phyloP scores from a whole-genome alignment of 2,888 invertebrate species.

The Lamellibrachia satsuma region DNA sequence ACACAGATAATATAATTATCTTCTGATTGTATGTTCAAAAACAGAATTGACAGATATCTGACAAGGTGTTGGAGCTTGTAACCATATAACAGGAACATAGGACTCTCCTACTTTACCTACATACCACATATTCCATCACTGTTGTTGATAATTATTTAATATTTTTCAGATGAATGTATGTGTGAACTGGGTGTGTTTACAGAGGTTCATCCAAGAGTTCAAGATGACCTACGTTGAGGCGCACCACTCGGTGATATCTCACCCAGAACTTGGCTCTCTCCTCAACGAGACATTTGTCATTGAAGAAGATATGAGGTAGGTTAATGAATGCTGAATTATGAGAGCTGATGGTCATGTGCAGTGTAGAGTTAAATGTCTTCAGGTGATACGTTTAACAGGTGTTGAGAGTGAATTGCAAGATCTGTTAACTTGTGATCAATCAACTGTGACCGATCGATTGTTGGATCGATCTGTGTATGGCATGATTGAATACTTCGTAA shows the following conservation, averaged over 20 bases:
- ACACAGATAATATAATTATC: neutral
- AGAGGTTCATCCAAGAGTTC: slow-evolving; percentile 61
- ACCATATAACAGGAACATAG: neutral
- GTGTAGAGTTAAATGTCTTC: neutral
- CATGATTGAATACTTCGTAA: too few relatives aligned
- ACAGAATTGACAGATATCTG: neutral
- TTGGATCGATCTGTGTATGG: too few relatives aligned
- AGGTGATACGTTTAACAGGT: neutral
- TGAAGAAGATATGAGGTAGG: slow-evolving; percentile 41
- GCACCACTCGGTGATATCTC: slow-evolving; percentile 39
- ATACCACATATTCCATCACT: neutral
- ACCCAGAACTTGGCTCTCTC: slow-evolving; percentile 52
- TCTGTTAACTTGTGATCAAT: neutral
- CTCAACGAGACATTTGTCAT: slow-evolving; percentile 47
- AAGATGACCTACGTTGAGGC: slow-evolving; percentile 53
- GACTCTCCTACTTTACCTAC: neutral
- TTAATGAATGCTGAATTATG: neutral
- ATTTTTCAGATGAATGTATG: neutral
- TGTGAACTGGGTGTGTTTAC: slow-evolving; percentile 27
- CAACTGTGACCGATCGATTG: too few relatives aligned
- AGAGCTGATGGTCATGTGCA: neutral
- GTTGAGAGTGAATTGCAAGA: neutral
- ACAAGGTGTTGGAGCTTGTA: neutral
- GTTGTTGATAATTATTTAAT: neutral
- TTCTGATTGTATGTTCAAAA: neutral